Evolutionary conservation across 2,888 invertebrate species (phyloP).

Genomic region (Pollenia griseotomentosa): DNA sequence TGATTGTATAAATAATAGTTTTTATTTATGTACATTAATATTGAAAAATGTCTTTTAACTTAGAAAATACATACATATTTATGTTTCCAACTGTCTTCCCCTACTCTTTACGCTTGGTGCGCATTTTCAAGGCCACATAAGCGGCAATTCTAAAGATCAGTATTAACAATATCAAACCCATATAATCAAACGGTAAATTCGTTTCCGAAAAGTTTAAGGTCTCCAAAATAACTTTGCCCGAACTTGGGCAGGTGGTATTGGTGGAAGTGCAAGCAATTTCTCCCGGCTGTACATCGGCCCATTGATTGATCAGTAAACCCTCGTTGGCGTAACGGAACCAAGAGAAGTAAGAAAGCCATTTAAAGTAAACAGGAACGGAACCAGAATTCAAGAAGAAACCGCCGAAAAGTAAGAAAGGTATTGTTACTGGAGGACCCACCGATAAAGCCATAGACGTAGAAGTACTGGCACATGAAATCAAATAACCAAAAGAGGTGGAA

Average conservation of each 20-base stretch:
- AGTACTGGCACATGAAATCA: constrained; percentile 94
- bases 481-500: constrained; percentile 95
- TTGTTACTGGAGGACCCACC: constrained; percentile 95
- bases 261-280: constrained; percentile 90
- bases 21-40: constrained; percentile 56
- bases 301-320: constrained; percentile 94
- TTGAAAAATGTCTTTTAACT: constrained; percentile 3
- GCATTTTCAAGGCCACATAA: constrained; percentile 89
- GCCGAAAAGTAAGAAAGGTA: constrained; percentile 97
- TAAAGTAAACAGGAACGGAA: constrained; percentile 93
- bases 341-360: constrained; percentile 94
- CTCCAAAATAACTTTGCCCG: constrained; percentile 91
- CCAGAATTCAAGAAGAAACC: constrained; percentile 97
- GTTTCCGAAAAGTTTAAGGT: constrained; percentile 90
- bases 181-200: constrained; percentile 89
- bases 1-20: constrained; percentile 24
- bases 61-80: neutral
- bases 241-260: constrained; percentile 91
- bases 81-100: neutral
- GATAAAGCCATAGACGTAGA: constrained; percentile 95
- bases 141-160: constrained; percentile 90
- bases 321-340: constrained; percentile 98
- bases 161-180: constrained; percentile 89
- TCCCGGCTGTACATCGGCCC: constrained; percentile 90
- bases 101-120: constrained; percentile 87